Evolutionary conservation across 2,797 vertebrate species (phyloP).

Genomic region (Gila robusta): DNA sequence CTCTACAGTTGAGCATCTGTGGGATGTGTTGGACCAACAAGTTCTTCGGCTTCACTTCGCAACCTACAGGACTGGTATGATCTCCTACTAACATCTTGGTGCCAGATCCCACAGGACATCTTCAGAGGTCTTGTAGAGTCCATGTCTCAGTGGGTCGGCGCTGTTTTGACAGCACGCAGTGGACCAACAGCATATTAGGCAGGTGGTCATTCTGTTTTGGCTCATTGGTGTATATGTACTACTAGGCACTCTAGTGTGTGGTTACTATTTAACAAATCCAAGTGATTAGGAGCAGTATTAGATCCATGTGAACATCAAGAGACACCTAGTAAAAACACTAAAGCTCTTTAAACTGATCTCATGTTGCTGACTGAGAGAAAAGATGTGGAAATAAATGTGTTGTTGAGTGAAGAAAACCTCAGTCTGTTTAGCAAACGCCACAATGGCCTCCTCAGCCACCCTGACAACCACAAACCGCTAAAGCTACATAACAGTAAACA

Average conservation of each 20-base stretch:
- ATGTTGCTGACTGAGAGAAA: constrained; percentile 8
- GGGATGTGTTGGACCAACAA: neutral
- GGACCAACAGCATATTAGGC: neutral
- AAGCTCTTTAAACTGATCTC: constrained; percentile 3
- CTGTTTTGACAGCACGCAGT: neutral
- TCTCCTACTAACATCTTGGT: neutral
- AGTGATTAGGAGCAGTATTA: constrained; percentile 10
- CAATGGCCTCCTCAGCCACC: constrained; percentile 34
- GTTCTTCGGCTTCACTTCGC: neutral
- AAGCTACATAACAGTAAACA: constrained; percentile 34
- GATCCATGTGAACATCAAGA: neutral
- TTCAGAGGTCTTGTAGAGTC: neutral
- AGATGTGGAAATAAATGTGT: constrained; percentile 36
- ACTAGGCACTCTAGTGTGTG: neutral
- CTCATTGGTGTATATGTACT: neutral
- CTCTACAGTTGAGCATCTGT: neutral
- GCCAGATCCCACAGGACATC: neutral
- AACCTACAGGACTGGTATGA: neutral
- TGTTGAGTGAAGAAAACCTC: constrained; percentile 37
- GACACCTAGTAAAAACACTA: constrained; percentile 20
- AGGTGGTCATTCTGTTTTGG: neutral
- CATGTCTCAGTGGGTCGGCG: neutral
- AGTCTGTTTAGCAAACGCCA: constrained; percentile 38
- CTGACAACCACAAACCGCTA: constrained; percentile 39
- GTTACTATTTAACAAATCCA: constrained; percentile 10